Percentiles rank a stretch among this genome's conserved stretches.
These are phyloP conservation scores for Pogonus chalceus DNA, from an alignment of 1,140 invertebrate species.

Conservation along the genomic window DNA sequence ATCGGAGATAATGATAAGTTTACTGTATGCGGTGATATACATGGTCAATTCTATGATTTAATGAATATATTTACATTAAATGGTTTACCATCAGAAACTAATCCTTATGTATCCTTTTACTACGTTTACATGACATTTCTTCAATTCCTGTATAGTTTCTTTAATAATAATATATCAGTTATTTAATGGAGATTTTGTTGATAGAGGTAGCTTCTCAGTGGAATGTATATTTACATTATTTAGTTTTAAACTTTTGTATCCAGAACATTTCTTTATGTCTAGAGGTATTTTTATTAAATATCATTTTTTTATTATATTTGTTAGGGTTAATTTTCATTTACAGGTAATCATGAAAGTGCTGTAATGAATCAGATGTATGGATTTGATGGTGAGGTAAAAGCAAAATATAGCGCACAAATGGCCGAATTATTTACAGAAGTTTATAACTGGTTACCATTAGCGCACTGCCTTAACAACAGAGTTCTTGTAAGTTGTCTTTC, in stretches of 20 bases:
- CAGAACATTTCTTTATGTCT: slow-evolving; percentile 96
- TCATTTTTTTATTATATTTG: slow-evolving; percentile 4
- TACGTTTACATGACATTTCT: background rate
- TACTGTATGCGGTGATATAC: slow-evolving; percentile 99
- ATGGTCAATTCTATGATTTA: slow-evolving; percentile 98
- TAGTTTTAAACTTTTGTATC: slow-evolving; percentile 94
- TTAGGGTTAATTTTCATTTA: background rate
- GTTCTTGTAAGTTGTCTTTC: slow-evolving; percentile 59
- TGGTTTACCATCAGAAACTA: slow-evolving; percentile 85
- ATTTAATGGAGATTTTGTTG: slow-evolving; percentile 99
- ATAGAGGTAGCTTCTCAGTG: slow-evolving; percentile 97
- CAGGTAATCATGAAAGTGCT: slow-evolving; percentile 84
- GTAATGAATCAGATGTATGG: slow-evolving; percentile 99
- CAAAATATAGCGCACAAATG: slow-evolving; percentile 92
- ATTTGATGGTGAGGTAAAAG: slow-evolving; percentile 94
- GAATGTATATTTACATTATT: slow-evolving; percentile 98
- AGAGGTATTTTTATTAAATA: slow-evolving; percentile 55
- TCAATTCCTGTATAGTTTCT: slow-evolving; percentile 11
- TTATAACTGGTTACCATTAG: slow-evolving; percentile 94
- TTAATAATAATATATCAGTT: slow-evolving; percentile 47
- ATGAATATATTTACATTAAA: slow-evolving; percentile 97
- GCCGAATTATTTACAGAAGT: slow-evolving; percentile 96
- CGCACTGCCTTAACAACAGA: slow-evolving; percentile 87
- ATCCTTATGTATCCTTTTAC: slow-evolving; percentile 80
- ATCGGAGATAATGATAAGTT: slow-evolving; percentile 87